Evolutionary conservation across 2,797 vertebrate genomes (phyloP).

Genomic region (Adrianichthys oophorus): DNA sequence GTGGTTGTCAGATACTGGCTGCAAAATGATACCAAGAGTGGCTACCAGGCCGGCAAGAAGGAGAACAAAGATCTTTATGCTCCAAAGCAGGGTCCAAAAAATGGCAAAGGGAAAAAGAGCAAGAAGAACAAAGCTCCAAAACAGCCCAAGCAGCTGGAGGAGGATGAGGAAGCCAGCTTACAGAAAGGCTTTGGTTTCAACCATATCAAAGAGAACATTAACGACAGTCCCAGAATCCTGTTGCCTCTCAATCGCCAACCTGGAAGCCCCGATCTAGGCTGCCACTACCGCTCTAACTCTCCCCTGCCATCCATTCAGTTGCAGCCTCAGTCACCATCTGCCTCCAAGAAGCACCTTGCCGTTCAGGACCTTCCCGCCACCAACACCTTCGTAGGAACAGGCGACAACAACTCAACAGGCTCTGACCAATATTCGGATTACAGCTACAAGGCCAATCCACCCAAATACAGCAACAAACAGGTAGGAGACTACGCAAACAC

Average conservation of each 20-base stretch:
- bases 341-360: constrained; percentile 99
- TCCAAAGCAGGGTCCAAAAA: constrained; percentile 91
- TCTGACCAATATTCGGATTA: constrained; percentile 99
- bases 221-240: constrained; percentile 94
- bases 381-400: constrained; percentile 98
- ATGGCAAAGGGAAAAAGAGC: constrained; percentile 88
- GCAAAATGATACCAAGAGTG: constrained; percentile 94
- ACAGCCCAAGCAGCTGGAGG: constrained; percentile 89
- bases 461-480: constrained; percentile 99
- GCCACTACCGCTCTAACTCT: constrained; percentile 98
- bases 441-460: constrained; percentile 99
- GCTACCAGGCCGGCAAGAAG: constrained; percentile 97
- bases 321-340: constrained; percentile 96
- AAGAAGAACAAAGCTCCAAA: constrained; percentile 95
- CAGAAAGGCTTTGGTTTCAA: constrained; percentile 97
- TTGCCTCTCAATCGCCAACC: constrained; percentile 95
- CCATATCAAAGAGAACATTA: constrained; percentile 90
- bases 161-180: constrained; percentile 89
- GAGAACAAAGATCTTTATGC: constrained; percentile 95
- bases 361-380: constrained; percentile 98
- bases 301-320: constrained; percentile 95
- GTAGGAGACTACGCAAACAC: constrained; percentile 95
- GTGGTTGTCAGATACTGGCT: constrained; percentile 90
- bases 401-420: constrained; percentile 97
- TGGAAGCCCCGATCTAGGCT: constrained; percentile 92